Evolutionary conservation across 2,888 invertebrate genomes (phyloP), one percentile per base, ranked within the genome.

Genomic region (Trissolcus brochymenae): DNA sequence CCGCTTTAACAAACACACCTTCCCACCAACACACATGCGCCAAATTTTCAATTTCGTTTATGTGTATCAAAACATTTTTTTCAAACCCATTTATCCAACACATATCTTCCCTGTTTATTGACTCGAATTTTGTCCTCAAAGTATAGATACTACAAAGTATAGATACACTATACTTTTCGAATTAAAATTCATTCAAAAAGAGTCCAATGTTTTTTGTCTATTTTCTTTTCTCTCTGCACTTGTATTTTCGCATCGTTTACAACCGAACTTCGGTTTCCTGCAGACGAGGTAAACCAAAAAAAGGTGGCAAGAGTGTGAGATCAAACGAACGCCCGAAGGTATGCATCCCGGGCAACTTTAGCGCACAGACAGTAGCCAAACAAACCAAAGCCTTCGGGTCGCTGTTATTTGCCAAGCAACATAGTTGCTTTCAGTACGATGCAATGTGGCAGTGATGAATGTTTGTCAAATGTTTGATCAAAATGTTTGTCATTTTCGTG

Each of bases 401-500:
- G 77, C 79, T 79, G 81, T 81, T 85, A 83, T 86, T 86, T 86
- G 83, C 81, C 80, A 66, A 85, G 82, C 84, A 79, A 62, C 78
- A 81, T 80, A 83, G 84, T 82, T 81, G 84, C 84, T 83, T 85
- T 81, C 79, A 81, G 79, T 65, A 51, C 50, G 66, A 71, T 72
- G 77, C 79, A 79, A 81, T 66, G 70, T 72, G 67, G 64, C 72
- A 68, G 54, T 78, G 79, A 86, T 83, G 86, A 88, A 87, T 87
- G 87, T 87, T 88, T 84, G 85, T 86, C 88, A 87, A 87, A 88
- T 87, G 87, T 88, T 87, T 87, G 86, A 87, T 85, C 84, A 84
- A 85, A 87, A 85, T 86, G 86, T 87, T 87, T 86, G 85, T 84
- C 84, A 83, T 84, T 86, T 85, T 86, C 84, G 80, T 77, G 81